Percentiles rank a stretch among this genome's conserved stretches.
Evolutionary conservation across 2,888 invertebrate genomes (phyloP).

Genomic region (Tolmerus cingulatus): DNA sequence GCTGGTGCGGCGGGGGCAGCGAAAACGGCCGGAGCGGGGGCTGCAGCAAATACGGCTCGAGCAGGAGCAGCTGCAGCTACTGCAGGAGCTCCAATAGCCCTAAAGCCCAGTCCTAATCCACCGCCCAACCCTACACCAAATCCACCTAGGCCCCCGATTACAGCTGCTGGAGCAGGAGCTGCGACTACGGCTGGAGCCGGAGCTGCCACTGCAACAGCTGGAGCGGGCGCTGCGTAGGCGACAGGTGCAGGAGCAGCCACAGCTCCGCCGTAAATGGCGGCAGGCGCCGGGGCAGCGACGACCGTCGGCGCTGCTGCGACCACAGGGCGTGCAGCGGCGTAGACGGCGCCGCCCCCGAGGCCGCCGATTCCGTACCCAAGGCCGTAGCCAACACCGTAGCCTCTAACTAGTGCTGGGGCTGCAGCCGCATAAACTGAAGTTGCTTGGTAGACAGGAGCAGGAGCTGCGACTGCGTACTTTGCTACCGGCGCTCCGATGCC

Average conservation of each 20-base stretch:
- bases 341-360: neutral
- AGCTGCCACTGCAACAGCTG: slow-evolving; percentile 11
- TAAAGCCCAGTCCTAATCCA: neutral
- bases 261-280: neutral
- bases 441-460: slow-evolving; percentile 40
- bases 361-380: neutral
- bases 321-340: neutral
- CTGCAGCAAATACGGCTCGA: slow-evolving; percentile 43
- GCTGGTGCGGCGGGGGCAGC: slow-evolving; percentile 43
- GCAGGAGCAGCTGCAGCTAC: slow-evolving; percentile 28
- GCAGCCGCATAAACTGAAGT: slow-evolving; percentile 35
- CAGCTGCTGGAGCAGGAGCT: slow-evolving; percentile 47
- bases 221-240: slow-evolving; percentile 26
- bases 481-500: slow-evolving; percentile 33
- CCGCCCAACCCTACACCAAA: neutral
- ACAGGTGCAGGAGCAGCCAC: slow-evolving; percentile 5
- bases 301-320: slow-evolving; percentile 32
- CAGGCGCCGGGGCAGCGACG: slow-evolving; percentile 39
- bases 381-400: slow-evolving; percentile 9
- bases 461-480: slow-evolving; percentile 33
- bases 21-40: slow-evolving; percentile 48
- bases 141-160: neutral
- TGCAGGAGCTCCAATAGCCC: neutral
- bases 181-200: slow-evolving; percentile 29
- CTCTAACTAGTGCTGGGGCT: slow-evolving; percentile 14